A percentile compares a stretch with the other conserved stretches of the same genome.
Conservation (phyloP, 2,888 invertebrate species). For the Athalia rosae region DNA sequence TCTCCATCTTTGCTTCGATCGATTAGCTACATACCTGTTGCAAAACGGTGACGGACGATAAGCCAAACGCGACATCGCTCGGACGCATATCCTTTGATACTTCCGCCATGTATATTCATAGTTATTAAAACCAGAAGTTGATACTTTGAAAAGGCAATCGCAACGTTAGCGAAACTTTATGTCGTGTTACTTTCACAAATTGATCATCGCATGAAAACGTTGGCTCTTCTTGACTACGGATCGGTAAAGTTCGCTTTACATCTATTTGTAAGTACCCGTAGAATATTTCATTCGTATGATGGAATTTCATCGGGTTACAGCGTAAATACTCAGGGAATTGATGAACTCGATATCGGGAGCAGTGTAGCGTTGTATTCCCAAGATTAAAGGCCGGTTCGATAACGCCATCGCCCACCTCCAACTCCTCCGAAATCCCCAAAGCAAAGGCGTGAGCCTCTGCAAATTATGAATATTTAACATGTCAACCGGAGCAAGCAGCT, state of each 20-base stretch:
- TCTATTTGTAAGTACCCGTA: too few species aligned
- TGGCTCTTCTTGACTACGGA: too few species aligned
- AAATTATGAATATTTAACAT: constrained; percentile 35
- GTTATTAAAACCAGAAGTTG: constrained; percentile 24
- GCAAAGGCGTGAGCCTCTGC: constrained; percentile 28
- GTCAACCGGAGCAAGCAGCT: constrained; percentile 20
- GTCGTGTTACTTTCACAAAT: constrained; percentile 4
- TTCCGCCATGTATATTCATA: constrained; percentile 29
- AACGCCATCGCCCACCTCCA: neutral
- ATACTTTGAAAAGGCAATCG: constrained; percentile 21
- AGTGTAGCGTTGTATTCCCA: constrained; percentile 4
- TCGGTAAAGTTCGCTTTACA: too few species aligned
- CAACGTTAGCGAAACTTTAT: constrained; percentile 3
- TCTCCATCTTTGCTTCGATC: too few species aligned
- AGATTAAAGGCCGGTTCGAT: constrained; percentile 15
- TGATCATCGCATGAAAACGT: neutral
- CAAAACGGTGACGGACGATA: neutral
- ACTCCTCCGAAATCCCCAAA: constrained; percentile 14
- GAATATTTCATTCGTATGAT: too few species aligned
- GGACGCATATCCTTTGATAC: constrained; percentile 10
- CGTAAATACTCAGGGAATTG: neutral
- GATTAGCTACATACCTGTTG: neutral
- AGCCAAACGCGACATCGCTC: neutral
- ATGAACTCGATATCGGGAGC: constrained; percentile 2
- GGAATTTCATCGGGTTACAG: too few species aligned